A percentile compares a stretch with the other conserved stretches of the same genome.
Evolutionary conservation across 2,797 vertebrate species (phyloP).

Genomic region (Myotis vivesi): DNA sequence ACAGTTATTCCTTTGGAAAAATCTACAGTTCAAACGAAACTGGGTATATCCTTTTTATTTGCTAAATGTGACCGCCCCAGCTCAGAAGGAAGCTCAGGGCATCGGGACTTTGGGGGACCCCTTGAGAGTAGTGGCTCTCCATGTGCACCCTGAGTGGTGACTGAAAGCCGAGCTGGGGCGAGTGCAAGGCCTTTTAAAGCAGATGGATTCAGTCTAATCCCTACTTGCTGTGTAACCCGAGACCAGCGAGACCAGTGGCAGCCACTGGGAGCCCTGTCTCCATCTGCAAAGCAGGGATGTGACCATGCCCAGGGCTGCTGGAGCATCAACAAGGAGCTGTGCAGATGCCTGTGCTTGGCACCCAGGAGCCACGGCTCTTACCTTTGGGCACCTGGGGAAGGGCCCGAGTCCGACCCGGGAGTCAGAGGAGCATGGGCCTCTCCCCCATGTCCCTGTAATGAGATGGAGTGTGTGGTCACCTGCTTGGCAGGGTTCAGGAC

Average conservation of each 20-base stretch:
- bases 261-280: neutral
- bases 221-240: neutral
- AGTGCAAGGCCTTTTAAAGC: neutral
- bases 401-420: neutral
- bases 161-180: too few species aligned
- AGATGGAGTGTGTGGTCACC: neutral
- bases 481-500: neutral
- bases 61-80: neutral
- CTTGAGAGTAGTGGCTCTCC: neutral
- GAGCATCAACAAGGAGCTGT: neutral
- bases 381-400: neutral
- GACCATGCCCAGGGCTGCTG: neutral
- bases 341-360: accelerated
- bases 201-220: neutral
- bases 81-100: neutral
- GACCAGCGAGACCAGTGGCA: neutral
- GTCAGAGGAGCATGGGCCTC: neutral
- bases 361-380: neutral
- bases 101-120: neutral
- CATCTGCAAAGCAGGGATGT: neutral
- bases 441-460: neutral
- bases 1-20: neutral
- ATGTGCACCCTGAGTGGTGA: too few species aligned
- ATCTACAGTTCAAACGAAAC: neutral
- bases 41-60: neutral